Conservation (phyloP, 2,113 vertebrate genomes). For the Agelaius phoeniceus region DNA sequence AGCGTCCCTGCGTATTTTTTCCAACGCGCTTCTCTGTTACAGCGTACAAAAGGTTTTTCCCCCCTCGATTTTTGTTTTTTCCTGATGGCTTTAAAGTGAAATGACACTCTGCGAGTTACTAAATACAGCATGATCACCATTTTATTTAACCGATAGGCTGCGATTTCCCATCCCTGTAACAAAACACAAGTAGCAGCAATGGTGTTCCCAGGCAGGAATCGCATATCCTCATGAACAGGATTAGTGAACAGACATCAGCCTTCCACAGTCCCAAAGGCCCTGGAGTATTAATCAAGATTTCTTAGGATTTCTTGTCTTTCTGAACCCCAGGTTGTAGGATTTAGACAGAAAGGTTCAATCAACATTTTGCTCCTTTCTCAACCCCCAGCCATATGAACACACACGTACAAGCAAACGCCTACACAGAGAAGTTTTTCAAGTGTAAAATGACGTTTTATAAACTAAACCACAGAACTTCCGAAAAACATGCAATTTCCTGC, state of each 20-base stretch:
- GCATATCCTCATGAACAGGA: background rate
- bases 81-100: background rate
- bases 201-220: background rate
- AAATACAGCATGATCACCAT: background rate
- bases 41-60: background rate
- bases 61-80: background rate
- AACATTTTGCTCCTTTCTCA: background rate
- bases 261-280: background rate
- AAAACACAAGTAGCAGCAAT: background rate
- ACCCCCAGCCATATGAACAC: rapidly evolving
- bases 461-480: background rate
- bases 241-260: background rate
- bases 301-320: background rate
- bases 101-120: background rate
- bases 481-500: background rate
- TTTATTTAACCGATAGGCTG: background rate
- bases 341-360: background rate
- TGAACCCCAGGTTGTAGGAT: background rate
- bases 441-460: background rate
- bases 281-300: background rate
- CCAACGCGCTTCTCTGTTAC: background rate
- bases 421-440: background rate
- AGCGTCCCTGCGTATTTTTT: background rate
- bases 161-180: background rate
- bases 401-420: rapidly evolving